These are phyloP conservation scores for Maccullochella peelii DNA, from an alignment of 2,113 vertebrate species.

Conservation along the genomic window DNA sequence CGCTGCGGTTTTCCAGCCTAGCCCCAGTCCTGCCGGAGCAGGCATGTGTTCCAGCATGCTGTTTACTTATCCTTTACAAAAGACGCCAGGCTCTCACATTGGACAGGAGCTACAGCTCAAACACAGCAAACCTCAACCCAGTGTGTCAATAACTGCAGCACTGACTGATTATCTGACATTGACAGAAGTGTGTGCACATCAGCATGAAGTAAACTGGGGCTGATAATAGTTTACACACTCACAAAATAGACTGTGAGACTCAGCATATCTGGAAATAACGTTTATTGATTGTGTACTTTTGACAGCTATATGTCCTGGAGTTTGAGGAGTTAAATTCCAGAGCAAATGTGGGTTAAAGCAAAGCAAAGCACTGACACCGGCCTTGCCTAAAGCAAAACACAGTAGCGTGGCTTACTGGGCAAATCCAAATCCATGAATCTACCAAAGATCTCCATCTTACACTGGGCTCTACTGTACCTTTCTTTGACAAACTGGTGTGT, in stretches of 20 bases:
- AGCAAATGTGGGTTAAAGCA: constrained; percentile 33
- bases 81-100: constrained; percentile 57
- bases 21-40: constrained; percentile 59
- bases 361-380: constrained; percentile 50
- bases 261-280: not conserved
- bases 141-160: constrained; percentile 67
- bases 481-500: constrained; percentile 16
- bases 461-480: not conserved
- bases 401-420: not conserved
- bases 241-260: constrained; percentile 22
- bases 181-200: constrained; percentile 40
- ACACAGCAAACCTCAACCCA: constrained; percentile 60
- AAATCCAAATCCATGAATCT: constrained; percentile 38
- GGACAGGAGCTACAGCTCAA: constrained; percentile 40
- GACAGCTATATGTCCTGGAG: constrained; percentile 7
- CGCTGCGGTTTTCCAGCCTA: constrained; percentile 47
- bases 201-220: constrained; percentile 31
- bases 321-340: constrained; percentile 39
- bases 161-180: constrained; percentile 39
- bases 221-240: constrained; percentile 49
- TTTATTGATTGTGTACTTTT: constrained; percentile 15
- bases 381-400: constrained; percentile 34
- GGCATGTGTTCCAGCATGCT: constrained; percentile 68
- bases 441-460: not conserved
- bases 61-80: constrained; percentile 78